Conservation (phyloP, 1,140 invertebrate genomes). For the Monochamus saltuarius region DNA sequence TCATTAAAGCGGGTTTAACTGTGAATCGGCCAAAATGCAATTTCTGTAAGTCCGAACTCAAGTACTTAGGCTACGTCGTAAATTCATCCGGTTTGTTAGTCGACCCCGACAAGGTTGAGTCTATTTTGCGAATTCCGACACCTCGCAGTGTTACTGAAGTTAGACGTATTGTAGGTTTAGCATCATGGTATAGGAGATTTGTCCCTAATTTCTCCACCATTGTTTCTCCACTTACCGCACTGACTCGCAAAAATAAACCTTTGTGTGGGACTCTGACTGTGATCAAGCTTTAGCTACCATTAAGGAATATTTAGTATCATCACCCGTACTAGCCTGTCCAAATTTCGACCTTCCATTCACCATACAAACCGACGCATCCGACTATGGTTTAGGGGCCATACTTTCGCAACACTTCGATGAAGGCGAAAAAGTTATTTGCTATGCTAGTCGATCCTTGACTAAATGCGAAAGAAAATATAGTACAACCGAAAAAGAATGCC, state of each 20-base stretch:
- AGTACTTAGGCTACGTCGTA: constrained; percentile 49
- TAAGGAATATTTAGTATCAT: constrained; percentile 10
- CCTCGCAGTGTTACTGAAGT: constrained; percentile 36
- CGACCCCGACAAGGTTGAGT: constrained; percentile 47
- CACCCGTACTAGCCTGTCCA: constrained; percentile 25
- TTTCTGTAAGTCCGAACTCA: constrained; percentile 39
- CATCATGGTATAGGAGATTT: constrained; percentile 51
- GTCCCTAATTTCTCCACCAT: constrained; percentile 45
- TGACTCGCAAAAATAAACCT: constrained; percentile 28
- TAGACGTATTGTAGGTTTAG: constrained; percentile 53
- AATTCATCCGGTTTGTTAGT: constrained; percentile 39
- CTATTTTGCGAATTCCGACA: constrained; percentile 33
- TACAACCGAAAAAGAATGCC: constrained; percentile 51
- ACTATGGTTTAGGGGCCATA: constrained; percentile 37
- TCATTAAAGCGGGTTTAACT: constrained; percentile 15
- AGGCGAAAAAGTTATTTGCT: constrained; percentile 44
- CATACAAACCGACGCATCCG: constrained; percentile 34
- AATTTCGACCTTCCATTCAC: constrained; percentile 25
- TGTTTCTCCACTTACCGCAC: constrained; percentile 33
- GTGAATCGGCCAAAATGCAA: constrained; percentile 43
- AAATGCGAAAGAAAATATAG: constrained; percentile 51
- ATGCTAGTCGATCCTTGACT: constrained; percentile 47
- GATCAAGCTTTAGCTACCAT: constrained; percentile 11
- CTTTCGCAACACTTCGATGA: constrained; percentile 34
- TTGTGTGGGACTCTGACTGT: constrained; percentile 12